These are phyloP conservation scores for Erethizon dorsatum DNA, from an alignment of 2,797 vertebrate species.

Conservation along the genomic window DNA sequence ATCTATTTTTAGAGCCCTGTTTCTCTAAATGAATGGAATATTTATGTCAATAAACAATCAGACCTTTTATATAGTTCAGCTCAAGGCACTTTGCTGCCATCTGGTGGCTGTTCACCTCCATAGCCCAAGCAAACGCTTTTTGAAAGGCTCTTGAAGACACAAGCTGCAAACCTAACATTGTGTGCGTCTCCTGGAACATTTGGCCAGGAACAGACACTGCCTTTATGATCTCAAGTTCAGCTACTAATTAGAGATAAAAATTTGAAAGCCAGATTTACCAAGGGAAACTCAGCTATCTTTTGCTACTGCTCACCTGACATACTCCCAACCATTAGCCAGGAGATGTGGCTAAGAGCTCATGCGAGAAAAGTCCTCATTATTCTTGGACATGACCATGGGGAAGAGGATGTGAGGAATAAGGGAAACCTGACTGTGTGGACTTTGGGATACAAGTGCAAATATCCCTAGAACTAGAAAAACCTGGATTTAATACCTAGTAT, in stretches of 20 bases:
- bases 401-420: not conserved
- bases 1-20: not conserved
- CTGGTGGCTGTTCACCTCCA: constrained; percentile 37
- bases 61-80: not conserved
- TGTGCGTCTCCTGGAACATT: not conserved
- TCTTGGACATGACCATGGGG: not conserved
- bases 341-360: not conserved
- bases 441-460: not conserved
- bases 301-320: not conserved
- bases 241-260: not conserved
- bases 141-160: not conserved
- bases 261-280: not conserved
- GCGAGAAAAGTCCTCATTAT: not conserved
- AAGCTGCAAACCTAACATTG: not conserved
- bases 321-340: not conserved
- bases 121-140: not conserved
- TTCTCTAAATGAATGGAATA: not conserved
- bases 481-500: not conserved
- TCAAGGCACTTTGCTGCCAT: constrained; percentile 36
- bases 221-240: not conserved
- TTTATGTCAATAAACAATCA: not conserved
- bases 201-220: not conserved
- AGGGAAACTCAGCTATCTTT: not conserved
- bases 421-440: not conserved
- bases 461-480: not conserved